Base-by-base conservation (phyloP, 2,797 vertebrate genomes). In the Acomys russatus region DNA sequence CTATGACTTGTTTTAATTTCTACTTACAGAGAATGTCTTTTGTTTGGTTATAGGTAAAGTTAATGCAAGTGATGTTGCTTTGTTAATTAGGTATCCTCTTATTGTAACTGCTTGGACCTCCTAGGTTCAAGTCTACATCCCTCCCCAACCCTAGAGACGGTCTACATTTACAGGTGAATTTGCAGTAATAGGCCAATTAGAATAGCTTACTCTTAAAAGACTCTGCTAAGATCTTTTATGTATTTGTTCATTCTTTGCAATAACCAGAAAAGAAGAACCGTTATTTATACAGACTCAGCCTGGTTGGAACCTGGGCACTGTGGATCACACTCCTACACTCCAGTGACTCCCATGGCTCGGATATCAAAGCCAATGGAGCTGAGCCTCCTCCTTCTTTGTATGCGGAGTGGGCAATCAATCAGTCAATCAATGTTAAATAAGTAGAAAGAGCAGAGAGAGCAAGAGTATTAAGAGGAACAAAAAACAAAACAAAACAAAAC, bases 101-200 rank as follows among this genome's bases (percentile, higher is more conserved):
- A 87, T 49, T 38, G 18, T 59, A 17, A 5, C 56, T 59, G 14
- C 22, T 94, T 23, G 63, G 35, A 94, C 90, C 33, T 88, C 9
- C 7, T 64, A 23, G 77, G 17, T 33, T 94, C 73, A 82, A 49
- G 18, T 49, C 92, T 79, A 9, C 79, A 25, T 56, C 38, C 64
- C 35, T 92, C 14, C 44, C 38, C 8, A 94, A 18, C 1, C 18
- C 35, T n/a, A 80, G 9, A 17, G 49, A 83, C 84, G 84, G 9
- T 91, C 90, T 90, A 80, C 70, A 91, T 92, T 80, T 93, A 17
- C 51, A 88, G n/a, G 38, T 28, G 18, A 78, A 78, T 95, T 94
- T 77, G 11, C 11, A 61, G 25, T 92, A 90, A 92, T 77, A 77
- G 30, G 20, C 44, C 61, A 96, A 87, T 90, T 90, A 94, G 66